These are phyloP conservation scores for Pollachius pollachius DNA, from an alignment of 2,113 vertebrate genomes.

Conservation along the genomic window DNA sequence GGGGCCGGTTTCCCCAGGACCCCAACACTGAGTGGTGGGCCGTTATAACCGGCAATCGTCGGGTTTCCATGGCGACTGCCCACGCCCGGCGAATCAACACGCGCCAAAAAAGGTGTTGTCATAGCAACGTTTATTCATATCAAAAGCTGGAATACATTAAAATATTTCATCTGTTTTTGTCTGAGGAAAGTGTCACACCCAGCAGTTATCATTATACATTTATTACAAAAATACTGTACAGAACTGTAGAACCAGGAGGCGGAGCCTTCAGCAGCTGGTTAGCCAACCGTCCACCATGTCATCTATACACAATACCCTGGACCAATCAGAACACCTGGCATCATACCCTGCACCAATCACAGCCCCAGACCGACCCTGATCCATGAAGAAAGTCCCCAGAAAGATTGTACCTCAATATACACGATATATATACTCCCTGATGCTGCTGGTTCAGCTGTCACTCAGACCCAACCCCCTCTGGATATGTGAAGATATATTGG, in stretches of 20 bases:
- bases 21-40: too few relatives aligned
- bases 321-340: constrained; percentile 19
- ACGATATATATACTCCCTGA: not conserved
- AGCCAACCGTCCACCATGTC: too few relatives aligned
- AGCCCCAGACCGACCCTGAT: not conserved
- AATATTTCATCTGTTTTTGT: constrained; percentile 63
- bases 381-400: not conserved
- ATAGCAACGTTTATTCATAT: constrained; percentile 54
- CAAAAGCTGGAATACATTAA: constrained; percentile 62
- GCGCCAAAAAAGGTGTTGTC: too few relatives aligned
- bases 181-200: constrained; percentile 53
- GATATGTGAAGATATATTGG: too few relatives aligned
- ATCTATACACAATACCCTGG: constrained; percentile 29
- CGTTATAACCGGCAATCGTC: too few relatives aligned
- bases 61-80: too few relatives aligned
- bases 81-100: too few relatives aligned
- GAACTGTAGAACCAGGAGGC: constrained; percentile 30
- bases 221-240: constrained; percentile 79
- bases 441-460: not conserved
- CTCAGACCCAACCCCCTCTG: too few relatives aligned
- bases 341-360: constrained; percentile 29
- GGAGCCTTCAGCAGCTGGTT: not conserved
- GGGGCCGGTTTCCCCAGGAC: too few relatives aligned
- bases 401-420: not conserved
- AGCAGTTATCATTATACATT: constrained; percentile 47